Evolutionary conservation across 2,888 invertebrate species (phyloP).

Genomic region (Pomacea canaliculata): DNA sequence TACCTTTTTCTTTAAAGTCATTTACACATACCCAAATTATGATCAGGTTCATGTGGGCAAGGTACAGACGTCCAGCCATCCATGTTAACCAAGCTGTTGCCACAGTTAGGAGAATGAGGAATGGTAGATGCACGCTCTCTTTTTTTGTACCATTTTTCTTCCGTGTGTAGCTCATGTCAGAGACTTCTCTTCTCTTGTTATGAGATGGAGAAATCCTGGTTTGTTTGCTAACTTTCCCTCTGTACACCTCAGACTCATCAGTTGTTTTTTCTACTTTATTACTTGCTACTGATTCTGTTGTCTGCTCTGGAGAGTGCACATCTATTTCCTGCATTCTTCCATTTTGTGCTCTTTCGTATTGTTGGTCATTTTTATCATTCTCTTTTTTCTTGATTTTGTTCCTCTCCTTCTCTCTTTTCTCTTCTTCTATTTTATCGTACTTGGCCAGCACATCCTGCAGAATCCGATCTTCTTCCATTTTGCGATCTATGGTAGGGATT

Average conservation of each 20-base stretch:
- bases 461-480: slow-evolving; percentile 28
- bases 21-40: background rate
- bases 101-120: slow-evolving; percentile 30
- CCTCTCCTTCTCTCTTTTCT: background rate
- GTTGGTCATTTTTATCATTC: background rate
- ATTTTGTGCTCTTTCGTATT: background rate
- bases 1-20: background rate
- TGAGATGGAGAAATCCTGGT: too few species aligned
- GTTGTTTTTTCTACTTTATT: background rate
- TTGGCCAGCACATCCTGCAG: slow-evolving; percentile 30
- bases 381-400: background rate
- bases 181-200: too few species aligned
- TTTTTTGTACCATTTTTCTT: background rate
- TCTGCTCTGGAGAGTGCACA: background rate
- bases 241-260: background rate
- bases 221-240: too few species aligned
- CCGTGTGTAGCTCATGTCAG: too few species aligned
- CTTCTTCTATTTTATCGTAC: slow-evolving; percentile 23
- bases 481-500: slow-evolving; percentile 19
- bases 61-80: slow-evolving; percentile 58
- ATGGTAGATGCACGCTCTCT: background rate
- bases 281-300: too few species aligned
- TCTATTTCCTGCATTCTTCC: background rate
- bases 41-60: background rate
- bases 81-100: slow-evolving; percentile 56